Evolutionary conservation across 2,797 vertebrate species (phyloP), one percentile per base, ranked within the genome.

Genomic region (Apogon hyalosoma): DNA sequence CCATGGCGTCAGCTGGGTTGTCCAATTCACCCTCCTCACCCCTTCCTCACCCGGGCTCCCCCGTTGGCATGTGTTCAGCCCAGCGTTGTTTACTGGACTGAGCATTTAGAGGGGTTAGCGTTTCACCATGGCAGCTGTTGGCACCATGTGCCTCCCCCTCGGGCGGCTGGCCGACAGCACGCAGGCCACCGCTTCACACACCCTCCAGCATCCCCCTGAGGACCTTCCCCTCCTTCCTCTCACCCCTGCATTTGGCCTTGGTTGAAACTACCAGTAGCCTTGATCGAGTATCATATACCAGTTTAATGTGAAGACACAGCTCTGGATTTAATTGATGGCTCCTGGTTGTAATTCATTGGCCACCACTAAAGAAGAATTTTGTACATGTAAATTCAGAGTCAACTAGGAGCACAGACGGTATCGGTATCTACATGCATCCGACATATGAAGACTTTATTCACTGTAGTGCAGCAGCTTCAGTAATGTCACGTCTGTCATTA

Each of bases 81-180:
- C 87, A 47, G 69, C 66, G 80, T 86, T 92, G 90, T 91, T 92
- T 90, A 90, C 85, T 55, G 88, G 89, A 69, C 73, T 2, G 80
- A 83, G 84, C 86, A 82, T 90, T 92, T 90, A 88, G 84, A 77
- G 67, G 90, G 90, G 91, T 92, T 93, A 90, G 85, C 90, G 31
- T 93, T 93, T 92, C 91, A 91, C 86, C 67, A 39, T 40, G 87
- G 86, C 93, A 93, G 93, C 93, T 94, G 93, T 92, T 92, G 87
- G 88, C 90, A 90, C 90, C 90, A 91, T 92, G 92, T 91, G 90
- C 89, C 91, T 89, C 63, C 74, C 79, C 73, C 66, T 81, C 47
- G 13, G 86, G 85, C 87, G 88, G 86, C 82, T 89, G 90, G 82
- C 75, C 73, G 84, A 89, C 90, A 47, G 90, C 92, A 93, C 75